Evolutionary conservation across 1,140 invertebrate species (phyloP).

Genomic region (Amphibalanus amphitrite): DNA sequence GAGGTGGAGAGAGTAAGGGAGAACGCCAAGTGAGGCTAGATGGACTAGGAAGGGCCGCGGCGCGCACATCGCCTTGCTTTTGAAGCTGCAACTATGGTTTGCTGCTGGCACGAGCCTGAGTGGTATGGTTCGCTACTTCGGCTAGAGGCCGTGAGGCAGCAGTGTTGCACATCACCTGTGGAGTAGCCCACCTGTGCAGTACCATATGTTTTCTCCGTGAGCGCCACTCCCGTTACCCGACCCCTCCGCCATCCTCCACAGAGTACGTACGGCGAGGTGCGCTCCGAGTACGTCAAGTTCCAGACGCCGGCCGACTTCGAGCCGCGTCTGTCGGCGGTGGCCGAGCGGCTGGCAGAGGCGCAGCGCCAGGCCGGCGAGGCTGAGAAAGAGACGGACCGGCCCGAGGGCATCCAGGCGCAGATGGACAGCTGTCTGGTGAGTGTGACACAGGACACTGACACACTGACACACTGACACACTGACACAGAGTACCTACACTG

Average conservation of each 20-base stretch:
- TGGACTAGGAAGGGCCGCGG: too few species aligned
- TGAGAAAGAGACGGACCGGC: slow-evolving; percentile 54
- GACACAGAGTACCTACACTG: not conserved
- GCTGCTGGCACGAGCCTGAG: too few species aligned
- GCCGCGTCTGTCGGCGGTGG: slow-evolving; percentile 43
- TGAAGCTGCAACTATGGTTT: too few species aligned
- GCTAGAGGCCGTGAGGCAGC: too few species aligned
- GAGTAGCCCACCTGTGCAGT: too few species aligned
- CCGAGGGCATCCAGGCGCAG: slow-evolving; percentile 56
- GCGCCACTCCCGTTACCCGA: too few species aligned
- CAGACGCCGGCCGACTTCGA: slow-evolving; percentile 43
- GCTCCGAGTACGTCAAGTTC: slow-evolving; percentile 43
- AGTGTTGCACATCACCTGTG: too few species aligned
- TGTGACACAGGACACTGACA: slow-evolving; percentile 2
- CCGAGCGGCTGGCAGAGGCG: slow-evolving; percentile 48
- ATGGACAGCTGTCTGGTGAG: slow-evolving; percentile 62
- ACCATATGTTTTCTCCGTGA: too few species aligned
- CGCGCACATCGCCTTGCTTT: too few species aligned
- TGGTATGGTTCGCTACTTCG: too few species aligned
- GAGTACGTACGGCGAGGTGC: slow-evolving; percentile 29
- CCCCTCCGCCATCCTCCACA: not conserved
- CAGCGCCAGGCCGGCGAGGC: slow-evolving; percentile 54
- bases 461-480: slow-evolving; percentile 5
- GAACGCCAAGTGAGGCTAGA: too few species aligned
- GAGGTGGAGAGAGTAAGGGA: not conserved